Conservation (phyloP, 2,888 invertebrate species). For the Caenorhabditis virilis region DNA sequence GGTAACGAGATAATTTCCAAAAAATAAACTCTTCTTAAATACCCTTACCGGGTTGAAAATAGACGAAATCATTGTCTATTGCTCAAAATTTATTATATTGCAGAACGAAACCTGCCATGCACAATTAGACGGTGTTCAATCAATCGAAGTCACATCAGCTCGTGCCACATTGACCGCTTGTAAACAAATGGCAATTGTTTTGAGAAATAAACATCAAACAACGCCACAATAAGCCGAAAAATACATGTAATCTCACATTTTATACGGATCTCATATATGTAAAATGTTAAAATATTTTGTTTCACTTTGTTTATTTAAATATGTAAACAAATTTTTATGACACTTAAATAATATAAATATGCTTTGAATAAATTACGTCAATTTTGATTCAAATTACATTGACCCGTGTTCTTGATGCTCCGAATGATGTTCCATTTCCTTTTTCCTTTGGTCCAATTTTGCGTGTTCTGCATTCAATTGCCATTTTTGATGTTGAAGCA, state of each 20-base stretch:
- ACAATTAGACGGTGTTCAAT: conserved; percentile 58
- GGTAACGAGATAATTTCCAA: neutral
- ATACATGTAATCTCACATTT: too few species aligned
- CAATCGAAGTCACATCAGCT: conserved; percentile 47
- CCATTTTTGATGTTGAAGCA: conserved; percentile 21
- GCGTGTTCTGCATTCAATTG: conserved; percentile 15
- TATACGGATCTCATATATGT: too few species aligned
- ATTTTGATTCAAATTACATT: neutral
- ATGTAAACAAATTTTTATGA: neutral
- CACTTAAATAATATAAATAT: neutral
- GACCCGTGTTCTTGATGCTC: neutral
- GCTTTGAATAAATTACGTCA: neutral
- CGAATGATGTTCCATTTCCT: too few species aligned
- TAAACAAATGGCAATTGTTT: conserved; percentile 32
- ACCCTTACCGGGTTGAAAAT: too few species aligned
- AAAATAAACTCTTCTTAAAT: neutral
- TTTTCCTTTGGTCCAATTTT: too few species aligned
- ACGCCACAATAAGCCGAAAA: conserved; percentile 23
- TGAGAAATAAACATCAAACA: conserved; percentile 34
- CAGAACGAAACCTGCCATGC: conserved; percentile 52
- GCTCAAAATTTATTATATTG: neutral
- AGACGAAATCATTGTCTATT: too few species aligned
- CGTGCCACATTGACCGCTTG: conserved; percentile 46
- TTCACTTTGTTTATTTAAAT: too few species aligned
- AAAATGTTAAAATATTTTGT: too few species aligned